Percentiles rank a stretch among this genome's conserved stretches.
Conservation (phyloP, 2,113 vertebrate species). For the Phasianus colchicus region DNA sequence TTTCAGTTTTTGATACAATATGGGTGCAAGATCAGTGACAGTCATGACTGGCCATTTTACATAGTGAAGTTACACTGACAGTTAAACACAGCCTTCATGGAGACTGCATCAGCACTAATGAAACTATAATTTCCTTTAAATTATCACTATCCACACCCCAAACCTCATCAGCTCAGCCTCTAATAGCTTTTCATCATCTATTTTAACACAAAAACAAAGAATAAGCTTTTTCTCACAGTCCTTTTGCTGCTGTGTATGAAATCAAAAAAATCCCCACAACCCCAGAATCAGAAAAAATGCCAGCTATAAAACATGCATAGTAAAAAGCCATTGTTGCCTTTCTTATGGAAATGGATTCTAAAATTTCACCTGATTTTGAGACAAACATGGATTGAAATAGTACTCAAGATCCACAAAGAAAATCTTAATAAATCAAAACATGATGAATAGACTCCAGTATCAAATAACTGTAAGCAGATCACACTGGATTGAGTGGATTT, state of each 20-base stretch:
- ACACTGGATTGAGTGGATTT: not conserved
- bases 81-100: constrained; percentile 21
- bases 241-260: not conserved
- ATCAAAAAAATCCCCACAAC: not conserved
- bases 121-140: constrained; percentile 55
- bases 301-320: not conserved
- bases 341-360: not conserved
- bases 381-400: not conserved
- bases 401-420: not conserved
- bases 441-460: not conserved
- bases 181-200: constrained; percentile 30
- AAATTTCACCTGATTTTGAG: not conserved
- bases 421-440: constrained; percentile 16
- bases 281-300: not conserved
- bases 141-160: constrained; percentile 4
- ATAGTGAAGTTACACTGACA: not conserved
- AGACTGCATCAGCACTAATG: constrained; percentile 14
- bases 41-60: not conserved
- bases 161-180: not conserved
- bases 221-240: constrained; percentile 4
- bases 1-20: not conserved
- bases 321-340: not conserved
- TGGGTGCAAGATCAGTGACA: not conserved
- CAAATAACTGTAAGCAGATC: not conserved
- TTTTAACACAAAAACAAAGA: constrained; percentile 43